Conservation (phyloP, 2,888 invertebrate genomes). For the Polydesmus complanatus region DNA sequence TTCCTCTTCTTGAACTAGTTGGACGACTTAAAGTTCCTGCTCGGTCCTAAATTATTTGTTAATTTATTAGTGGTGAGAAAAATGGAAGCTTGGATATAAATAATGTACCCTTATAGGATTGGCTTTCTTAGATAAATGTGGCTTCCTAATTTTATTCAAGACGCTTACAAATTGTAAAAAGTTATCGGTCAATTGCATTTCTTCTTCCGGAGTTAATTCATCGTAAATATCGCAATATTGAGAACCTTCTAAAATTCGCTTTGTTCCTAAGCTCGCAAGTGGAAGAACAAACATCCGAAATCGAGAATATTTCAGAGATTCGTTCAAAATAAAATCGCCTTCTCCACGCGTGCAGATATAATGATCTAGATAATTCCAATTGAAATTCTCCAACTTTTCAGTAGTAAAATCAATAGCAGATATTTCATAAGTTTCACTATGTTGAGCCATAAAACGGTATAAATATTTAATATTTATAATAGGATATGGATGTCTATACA, state of each 20-base stretch:
- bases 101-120: no score
- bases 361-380: constrained; percentile 96
- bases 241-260: constrained; percentile 53
- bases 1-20: constrained; percentile 9
- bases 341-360: constrained; percentile 91
- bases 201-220: constrained; percentile 40
- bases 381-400: constrained; percentile 86
- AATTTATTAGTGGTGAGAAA: no score
- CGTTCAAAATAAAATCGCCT: constrained; percentile 72
- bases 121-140: not conserved
- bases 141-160: constrained; percentile 76
- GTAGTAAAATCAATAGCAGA: constrained; percentile 89
- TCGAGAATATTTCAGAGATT: constrained; percentile 83
- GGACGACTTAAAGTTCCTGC: constrained; percentile 4
- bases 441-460: constrained; percentile 82
- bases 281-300: constrained; percentile 80
- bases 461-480: constrained; percentile 82
- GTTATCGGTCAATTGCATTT: constrained; percentile 28
- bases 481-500: constrained; percentile 73
- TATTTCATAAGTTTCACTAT: constrained; percentile 82
- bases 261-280: constrained; percentile 55
- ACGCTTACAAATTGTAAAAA: constrained; percentile 53
- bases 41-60: constrained; percentile 6
- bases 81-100: not conserved
- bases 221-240: constrained; percentile 71